Evolutionary conservation across 1,140 invertebrate genomes (phyloP), one percentile per base, ranked within the genome.

Genomic region (Eumeta japonica): DNA sequence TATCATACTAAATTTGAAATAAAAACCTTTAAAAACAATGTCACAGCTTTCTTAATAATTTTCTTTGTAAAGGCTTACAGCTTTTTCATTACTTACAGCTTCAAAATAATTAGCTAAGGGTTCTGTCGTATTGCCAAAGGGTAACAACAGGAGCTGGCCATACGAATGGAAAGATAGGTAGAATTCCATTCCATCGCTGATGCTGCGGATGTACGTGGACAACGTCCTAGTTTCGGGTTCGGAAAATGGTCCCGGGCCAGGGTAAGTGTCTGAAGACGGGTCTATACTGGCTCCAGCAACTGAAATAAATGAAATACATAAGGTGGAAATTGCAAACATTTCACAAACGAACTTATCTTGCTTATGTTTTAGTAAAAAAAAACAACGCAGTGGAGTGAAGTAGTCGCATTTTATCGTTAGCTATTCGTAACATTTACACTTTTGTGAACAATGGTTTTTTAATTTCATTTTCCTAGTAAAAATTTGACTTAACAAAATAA

Each of bases 151-250:
- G 2, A 58, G 56, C 35, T 70, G 61, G 14, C 58, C 54, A 12
- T 57, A 70, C 3, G 58, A 55, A 39, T 70, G 65, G 10, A 79
- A 50, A 9, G 70, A 62, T 43, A 81, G 47, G 43, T 78, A 81
- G 7, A 68, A 46, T 2, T 58, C 45, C 13, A 63, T 61, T 12
- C 12, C 24, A 12, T 60, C 50, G 1, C 46, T 48, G 14, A 78
- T 72, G 1, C 59, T 48, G 19, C 64, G 50, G 2, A 83, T 51
- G 16, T 77, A 80, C 15, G 80, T 57, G n/a, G 76, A 62, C 5
- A 87, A 56, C 1, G 79, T 64, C n/a, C 51, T 48, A 5, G 83
- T 81, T 65, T 90, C 88, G 0, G 72, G 61, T 64, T 90, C 89
- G 0, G 86, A 88, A 45, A 88, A 88, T 1, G 83, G 56, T 28